Evolutionary conservation across 2,797 vertebrate species (phyloP).

Genomic region (Podarcis siculus): DNA sequence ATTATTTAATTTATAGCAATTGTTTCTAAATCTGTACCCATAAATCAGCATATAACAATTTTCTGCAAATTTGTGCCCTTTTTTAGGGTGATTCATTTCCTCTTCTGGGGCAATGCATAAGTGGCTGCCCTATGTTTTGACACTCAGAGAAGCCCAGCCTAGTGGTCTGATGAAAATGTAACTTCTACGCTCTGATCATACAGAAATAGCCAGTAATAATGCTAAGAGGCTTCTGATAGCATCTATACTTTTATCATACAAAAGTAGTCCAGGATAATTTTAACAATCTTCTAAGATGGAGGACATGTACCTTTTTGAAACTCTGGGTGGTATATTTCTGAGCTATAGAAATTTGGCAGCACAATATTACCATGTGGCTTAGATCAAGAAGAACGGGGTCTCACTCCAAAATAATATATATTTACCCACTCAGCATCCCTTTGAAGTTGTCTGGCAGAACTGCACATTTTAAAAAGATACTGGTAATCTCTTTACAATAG

Average conservation of each 20-base stretch:
- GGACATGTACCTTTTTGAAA: slow-evolving; percentile 20
- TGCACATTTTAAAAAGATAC: slow-evolving; percentile 28
- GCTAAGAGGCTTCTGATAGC: too few species aligned
- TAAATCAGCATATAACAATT: too few species aligned
- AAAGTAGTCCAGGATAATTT: neutral
- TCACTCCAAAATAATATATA: slow-evolving; percentile 53
- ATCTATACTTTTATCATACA: neutral
- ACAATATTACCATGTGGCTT: slow-evolving; percentile 63
- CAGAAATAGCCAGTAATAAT: neutral
- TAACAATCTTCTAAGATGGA: neutral
- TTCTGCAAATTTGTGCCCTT: too few species aligned
- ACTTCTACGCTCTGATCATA: neutral
- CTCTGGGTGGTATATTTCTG: slow-evolving; percentile 48
- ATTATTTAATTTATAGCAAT: too few species aligned
- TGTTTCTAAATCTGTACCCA: too few species aligned
- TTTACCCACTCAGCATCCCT: slow-evolving; percentile 60
- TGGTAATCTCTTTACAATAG: slow-evolving; percentile 61
- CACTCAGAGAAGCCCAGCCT: neutral
- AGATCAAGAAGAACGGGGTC: slow-evolving; percentile 60
- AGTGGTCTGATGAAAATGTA: neutral
- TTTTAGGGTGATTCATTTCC: too few species aligned
- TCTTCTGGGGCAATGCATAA: too few species aligned
- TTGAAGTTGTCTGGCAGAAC: slow-evolving; percentile 64
- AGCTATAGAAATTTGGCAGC: slow-evolving; percentile 54
- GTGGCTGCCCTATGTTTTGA: neutral